Percentiles rank a stretch among this genome's conserved stretches.
phyloP scores from a whole-genome alignment of 1,140 invertebrate genomes.

The Zaprionus lachaisei region DNA sequence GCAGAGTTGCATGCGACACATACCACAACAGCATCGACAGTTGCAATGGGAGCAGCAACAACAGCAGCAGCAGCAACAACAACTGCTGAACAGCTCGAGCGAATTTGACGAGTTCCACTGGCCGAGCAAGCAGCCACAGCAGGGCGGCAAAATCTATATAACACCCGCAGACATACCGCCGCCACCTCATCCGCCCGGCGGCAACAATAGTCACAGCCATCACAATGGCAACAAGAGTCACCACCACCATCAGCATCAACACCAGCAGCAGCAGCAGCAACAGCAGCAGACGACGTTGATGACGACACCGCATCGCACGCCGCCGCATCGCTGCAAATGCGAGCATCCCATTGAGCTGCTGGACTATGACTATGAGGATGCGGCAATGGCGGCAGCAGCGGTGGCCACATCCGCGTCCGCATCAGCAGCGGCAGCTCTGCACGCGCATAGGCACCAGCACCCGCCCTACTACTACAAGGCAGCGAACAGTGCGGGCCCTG shows the following conservation, averaged over 20 bases:
- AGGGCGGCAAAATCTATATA: constrained; percentile 75
- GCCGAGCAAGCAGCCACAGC: constrained; percentile 64
- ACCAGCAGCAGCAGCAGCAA: constrained; percentile 48
- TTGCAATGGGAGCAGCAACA: constrained; percentile 44
- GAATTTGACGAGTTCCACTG: constrained; percentile 78
- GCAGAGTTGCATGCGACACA: constrained; percentile 64
- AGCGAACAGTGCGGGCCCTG: constrained; percentile 11
- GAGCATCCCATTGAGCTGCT: constrained; percentile 77
- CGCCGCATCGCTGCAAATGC: constrained; percentile 75
- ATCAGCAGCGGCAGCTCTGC: constrained; percentile 22
- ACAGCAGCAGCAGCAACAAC: constrained; percentile 54
- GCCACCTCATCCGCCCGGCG: constrained; percentile 67
- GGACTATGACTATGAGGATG: constrained; percentile 64
- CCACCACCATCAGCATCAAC: constrained; percentile 27
- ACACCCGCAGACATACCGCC: constrained; percentile 79
- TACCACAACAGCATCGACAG: constrained; percentile 62
- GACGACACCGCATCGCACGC: constrained; percentile 61
- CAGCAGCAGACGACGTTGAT: constrained; percentile 36
- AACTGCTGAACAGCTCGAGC: constrained; percentile 67
- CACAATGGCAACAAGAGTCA: constrained; percentile 47
- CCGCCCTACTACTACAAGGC: constrained; percentile 74
- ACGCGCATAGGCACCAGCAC: constrained; percentile 64
- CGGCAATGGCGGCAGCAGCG: constrained; percentile 45
- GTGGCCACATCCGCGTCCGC: constrained; percentile 38
- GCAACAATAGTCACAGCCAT: constrained; percentile 42